These are phyloP conservation scores for Drosophila planitibia DNA, from an alignment of 2,888 invertebrate species.

Conservation along the genomic window DNA sequence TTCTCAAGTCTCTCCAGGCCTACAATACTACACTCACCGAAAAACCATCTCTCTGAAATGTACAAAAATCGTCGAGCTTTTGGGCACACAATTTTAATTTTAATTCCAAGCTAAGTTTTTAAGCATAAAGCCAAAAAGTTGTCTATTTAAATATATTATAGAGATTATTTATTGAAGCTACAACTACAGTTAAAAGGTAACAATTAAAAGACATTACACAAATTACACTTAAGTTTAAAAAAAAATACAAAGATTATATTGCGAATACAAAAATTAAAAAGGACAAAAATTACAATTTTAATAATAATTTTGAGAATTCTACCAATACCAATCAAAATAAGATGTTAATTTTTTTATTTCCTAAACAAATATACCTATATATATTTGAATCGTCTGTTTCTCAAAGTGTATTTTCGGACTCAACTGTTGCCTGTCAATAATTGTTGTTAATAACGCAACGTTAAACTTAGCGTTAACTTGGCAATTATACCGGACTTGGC, in stretches of 20 bases:
- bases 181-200: not conserved
- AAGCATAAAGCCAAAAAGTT: not conserved
- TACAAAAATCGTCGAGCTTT: not conserved
- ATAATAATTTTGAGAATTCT: not conserved
- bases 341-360: not conserved
- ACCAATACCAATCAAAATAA: not conserved
- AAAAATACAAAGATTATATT: not conserved
- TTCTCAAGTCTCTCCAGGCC: conserved; percentile 3
- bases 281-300: not conserved
- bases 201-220: not conserved
- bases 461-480: conserved; percentile 65
- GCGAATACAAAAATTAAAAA: not conserved
- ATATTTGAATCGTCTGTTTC: not conserved
- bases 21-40: not conserved
- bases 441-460: conserved; percentile 74
- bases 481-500: conserved; percentile 44
- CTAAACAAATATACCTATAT: not conserved
- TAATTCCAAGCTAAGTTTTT: not conserved
- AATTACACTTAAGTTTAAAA: not conserved
- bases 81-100: not conserved
- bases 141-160: not conserved
- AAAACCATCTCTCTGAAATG: not conserved
- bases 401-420: conserved; percentile 3
- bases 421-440: conserved; percentile 58
- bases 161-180: not conserved